Conservation (phyloP, 2,797 vertebrate species). For the Anniella stebbinsi region DNA sequence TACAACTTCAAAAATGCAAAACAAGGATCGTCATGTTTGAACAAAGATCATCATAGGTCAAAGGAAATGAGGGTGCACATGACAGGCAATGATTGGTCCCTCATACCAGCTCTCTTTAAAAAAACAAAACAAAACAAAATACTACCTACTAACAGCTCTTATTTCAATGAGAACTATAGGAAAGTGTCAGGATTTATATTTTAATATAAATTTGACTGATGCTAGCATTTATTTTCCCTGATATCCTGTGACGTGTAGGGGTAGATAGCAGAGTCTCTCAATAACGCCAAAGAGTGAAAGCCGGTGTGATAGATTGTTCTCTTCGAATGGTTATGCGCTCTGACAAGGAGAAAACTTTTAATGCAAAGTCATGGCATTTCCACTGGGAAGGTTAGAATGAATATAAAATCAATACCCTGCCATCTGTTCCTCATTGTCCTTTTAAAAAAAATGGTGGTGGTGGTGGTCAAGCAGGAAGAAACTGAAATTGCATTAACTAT, state of each 20-base stretch:
- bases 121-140: neutral
- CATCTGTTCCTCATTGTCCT: conserved; percentile 24
- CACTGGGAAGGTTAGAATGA: conserved; percentile 6
- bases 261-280: neutral
- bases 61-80: neutral
- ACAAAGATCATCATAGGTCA: neutral
- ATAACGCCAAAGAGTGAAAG: conserved; percentile 4
- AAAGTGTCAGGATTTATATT: conserved; percentile 1
- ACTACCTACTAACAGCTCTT: neutral
- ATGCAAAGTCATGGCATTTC: conserved; percentile 8
- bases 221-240: conserved; percentile 1
- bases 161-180: neutral
- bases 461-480: neutral
- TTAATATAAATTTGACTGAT: conserved; percentile 19
- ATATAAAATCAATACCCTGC: conserved; percentile 31
- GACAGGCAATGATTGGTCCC: neutral
- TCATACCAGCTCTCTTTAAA: neutral
- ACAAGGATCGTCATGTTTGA: neutral
- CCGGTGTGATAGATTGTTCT: neutral
- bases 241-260: neutral
- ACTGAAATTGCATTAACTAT: conserved; percentile 4
- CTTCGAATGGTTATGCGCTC: neutral
- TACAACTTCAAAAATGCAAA: neutral
- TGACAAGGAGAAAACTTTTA: conserved; percentile 15
- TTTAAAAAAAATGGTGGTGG: neutral